phyloP scores from a whole-genome alignment of 1,140 invertebrate species.

The Brachionus calyciflorus region DNA sequence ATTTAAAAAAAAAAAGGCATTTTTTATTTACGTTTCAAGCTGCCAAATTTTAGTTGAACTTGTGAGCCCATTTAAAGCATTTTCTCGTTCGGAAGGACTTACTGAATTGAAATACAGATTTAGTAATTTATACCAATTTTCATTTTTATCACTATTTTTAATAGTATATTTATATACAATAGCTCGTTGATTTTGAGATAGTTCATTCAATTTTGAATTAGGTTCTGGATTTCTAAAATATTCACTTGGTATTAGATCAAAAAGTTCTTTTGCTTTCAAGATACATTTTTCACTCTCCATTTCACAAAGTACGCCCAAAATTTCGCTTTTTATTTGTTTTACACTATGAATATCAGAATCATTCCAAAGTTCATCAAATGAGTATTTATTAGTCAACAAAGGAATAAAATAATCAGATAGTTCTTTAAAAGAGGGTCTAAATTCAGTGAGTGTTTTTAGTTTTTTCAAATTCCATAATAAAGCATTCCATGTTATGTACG shows the following conservation, averaged over 20 bases:
- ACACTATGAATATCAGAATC: neutral
- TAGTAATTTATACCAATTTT: neutral
- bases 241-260: neutral
- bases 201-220: neutral
- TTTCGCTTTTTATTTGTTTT: slow-evolving; percentile 27
- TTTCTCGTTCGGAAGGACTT: slow-evolving; percentile 21
- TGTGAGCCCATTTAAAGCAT: slow-evolving; percentile 24
- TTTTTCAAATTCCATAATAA: slow-evolving; percentile 31
- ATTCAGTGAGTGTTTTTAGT: neutral
- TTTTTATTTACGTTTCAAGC: neutral
- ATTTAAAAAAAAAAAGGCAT: neutral
- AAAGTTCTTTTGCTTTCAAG: neutral
- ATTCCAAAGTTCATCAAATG: neutral
- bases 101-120: slow-evolving; percentile 5
- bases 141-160: neutral
- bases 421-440: slow-evolving; percentile 8
- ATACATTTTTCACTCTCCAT: slow-evolving; percentile 21
- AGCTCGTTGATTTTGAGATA: slow-evolving; percentile 3
- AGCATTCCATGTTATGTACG: slow-evolving; percentile 9
- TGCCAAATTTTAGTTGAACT: slow-evolving; percentile 29
- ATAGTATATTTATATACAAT: slow-evolving; percentile 19
- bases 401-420: neutral
- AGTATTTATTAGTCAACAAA: neutral
- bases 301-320: neutral
- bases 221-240: neutral